Evolutionary conservation across 2,113 vertebrate species (phyloP).

Genomic region (Ceyx cyanopectus): DNA sequence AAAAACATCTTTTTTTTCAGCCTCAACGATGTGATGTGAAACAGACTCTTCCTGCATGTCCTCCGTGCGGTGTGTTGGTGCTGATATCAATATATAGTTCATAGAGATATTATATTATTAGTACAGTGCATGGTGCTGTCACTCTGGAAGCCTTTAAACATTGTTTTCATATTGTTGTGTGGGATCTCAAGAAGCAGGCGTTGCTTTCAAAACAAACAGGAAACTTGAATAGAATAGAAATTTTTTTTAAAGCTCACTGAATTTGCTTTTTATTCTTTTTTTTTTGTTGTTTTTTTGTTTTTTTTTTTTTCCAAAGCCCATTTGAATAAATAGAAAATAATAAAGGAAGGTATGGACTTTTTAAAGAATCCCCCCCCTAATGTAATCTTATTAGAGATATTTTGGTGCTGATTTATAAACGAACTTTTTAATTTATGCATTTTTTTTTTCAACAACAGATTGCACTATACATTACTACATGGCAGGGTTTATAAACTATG

Average conservation of each 20-base stretch:
- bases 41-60: conserved; percentile 89
- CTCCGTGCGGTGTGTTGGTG: conserved; percentile 79
- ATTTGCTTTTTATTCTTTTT: conserved; percentile 72
- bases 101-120: conserved; percentile 79
- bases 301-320: conserved; percentile 66
- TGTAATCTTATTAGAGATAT: conserved; percentile 71
- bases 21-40: conserved; percentile 90
- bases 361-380: conserved; percentile 73
- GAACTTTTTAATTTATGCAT: conserved; percentile 80
- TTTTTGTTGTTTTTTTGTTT: conserved; percentile 70
- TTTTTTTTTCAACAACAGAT: conserved; percentile 75
- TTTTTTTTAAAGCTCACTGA: conserved; percentile 66
- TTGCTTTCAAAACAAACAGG: conserved; percentile 68
- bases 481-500: conserved; percentile 79
- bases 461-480: conserved; percentile 82
- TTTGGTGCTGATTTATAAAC: conserved; percentile 76
- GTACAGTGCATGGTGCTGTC: conserved; percentile 92
- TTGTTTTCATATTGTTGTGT: conserved; percentile 75
- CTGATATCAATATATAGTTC: conserved; percentile 72
- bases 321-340: conserved; percentile 73
- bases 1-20: conserved; percentile 79
- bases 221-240: conserved; percentile 80
- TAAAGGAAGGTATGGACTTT: conserved; percentile 64
- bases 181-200: conserved; percentile 64
- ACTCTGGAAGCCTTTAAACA: conserved; percentile 75